Evolutionary conservation across 2,888 invertebrate genomes (phyloP), one percentile per base, ranked within the genome.

Genomic region (Prenolepis imparis): DNA sequence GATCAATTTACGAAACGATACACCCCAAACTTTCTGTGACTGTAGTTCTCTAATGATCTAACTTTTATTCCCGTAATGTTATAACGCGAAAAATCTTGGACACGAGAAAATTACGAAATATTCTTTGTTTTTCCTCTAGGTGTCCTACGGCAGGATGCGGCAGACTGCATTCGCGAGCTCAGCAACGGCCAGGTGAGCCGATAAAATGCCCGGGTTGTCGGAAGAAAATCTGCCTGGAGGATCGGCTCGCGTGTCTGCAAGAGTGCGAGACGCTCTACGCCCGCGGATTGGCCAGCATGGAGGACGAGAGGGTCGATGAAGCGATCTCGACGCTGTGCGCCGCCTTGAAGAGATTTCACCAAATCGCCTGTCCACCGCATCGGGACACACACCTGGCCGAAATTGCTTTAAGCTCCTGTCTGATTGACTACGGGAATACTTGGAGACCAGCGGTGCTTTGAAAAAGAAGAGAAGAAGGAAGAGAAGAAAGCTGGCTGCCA

Each of bases 341-440:
- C 24, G 97, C 96, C 0, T 95, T 97, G 8, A 96, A 96, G 89
- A 91, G 94, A 70, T 97, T 96, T 94, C 96, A 96, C 91, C 95
- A 96, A 78, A 95, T 96, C 36, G 97, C 96, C 0, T 94, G 95
- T 0, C 95, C 96, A 0, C 98, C 98, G 0, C 96, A 97, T 88
- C 96, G 96, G 63, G 96, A 96, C 83, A 96, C 97, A 0, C 96
- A 97, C 68, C 94, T 97, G 41, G 97, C 97, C 0, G 97, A 98
- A 93, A 97, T 97, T 91, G 96, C 97, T 0, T 94, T 97, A 52
- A 95, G 97, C 3, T 95, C 96, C 0, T 97, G 97, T 91, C 96
- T 96, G 90, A 96, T 97, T 0, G 95, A 96, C 61, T 90, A 91
- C 12, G 96, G 96, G 15, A 97, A 96, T 90, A 87, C 86, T 57